Evolutionary conservation across 1,140 invertebrate genomes (phyloP), one percentile per base, ranked within the genome.

Genomic region (Phymastichus coffea): DNA sequence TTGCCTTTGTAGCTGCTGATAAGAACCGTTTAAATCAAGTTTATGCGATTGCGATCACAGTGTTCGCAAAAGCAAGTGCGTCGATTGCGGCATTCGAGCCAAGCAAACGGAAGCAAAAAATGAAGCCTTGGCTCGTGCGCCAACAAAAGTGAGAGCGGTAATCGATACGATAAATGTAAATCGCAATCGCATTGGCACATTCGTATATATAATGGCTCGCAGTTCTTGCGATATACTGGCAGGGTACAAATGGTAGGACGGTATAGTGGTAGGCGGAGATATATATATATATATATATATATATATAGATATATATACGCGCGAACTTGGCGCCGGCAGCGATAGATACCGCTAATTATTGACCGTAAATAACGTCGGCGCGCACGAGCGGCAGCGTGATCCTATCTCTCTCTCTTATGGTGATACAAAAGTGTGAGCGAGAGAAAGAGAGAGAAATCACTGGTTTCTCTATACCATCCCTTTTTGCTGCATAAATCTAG

Each of bases 311-410:
- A 51, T 22, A 37, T 17, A 10, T 26, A 26, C 25, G 12, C 26
- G 28, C 26, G 35, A 4, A n/a, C 41, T 14, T 19, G 71, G 74
- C 70, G 75, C 77, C 77, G 74, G 74, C 75, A 79, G 77, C 77
- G 77, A 77, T 77, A 78, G 77, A 79, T 79, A 79, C 77, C 75
- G 70, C 77, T 79, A 79, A 79, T 79, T 79, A 79, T 79, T 75
- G 77, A 79, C 78, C 77, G 73, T 79, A 79, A 79, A 79, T 79
- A 75, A 79, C 70, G 28, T 20, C 56, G 59, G 54, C 53, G 53
- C n/a, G n/a, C n/a, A 47, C 47, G 40, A 33, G 54, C 54, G 20
- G 54, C 52, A 55, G 52, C 52, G 9, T 17, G 22, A 37, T 25
- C 52, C 62, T 41, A 44, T 44, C 20, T 38, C 57, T 43, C 63